Percentiles rank a stretch among this genome's conserved stretches.
Evolutionary conservation across 1,140 invertebrate genomes (phyloP).

Genomic region (Scaptomyza hsui): DNA sequence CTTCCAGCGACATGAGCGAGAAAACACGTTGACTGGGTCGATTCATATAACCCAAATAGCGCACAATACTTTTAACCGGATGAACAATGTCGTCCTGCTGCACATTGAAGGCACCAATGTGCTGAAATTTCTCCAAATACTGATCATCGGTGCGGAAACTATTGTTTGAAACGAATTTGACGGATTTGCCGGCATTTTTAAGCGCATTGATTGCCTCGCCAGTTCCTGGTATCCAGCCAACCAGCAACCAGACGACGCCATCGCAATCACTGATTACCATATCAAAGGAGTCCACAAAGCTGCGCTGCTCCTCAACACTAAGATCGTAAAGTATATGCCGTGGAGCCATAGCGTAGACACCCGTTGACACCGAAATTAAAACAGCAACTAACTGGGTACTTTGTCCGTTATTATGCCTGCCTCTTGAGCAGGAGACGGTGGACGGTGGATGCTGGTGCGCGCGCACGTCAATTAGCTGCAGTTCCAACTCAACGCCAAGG

Average conservation of each 20-base stretch:
- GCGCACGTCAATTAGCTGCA: conserved; percentile 60
- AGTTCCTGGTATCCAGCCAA: conserved; percentile 85
- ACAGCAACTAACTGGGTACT: background rate
- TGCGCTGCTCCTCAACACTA: conserved; percentile 56
- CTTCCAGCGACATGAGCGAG: conserved; percentile 67
- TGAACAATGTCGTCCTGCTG: conserved; percentile 67
- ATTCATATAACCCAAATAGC: conserved; percentile 60
- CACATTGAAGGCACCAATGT: conserved; percentile 60
- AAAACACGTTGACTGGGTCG: conserved; percentile 57
- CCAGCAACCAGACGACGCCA: conserved; percentile 70
- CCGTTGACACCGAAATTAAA: conserved; percentile 5
- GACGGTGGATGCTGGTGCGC: conserved; percentile 58
- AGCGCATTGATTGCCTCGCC: conserved; percentile 86
- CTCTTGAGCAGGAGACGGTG: conserved; percentile 9
- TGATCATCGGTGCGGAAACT: conserved; percentile 83
- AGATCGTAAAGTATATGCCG: conserved; percentile 68
- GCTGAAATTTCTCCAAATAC: conserved; percentile 74
- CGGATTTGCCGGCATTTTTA: conserved; percentile 87
- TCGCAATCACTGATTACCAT: conserved; percentile 70
- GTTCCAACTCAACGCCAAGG: conserved; percentile 33
- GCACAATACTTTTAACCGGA: conserved; percentile 71
- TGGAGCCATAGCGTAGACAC: conserved; percentile 49
- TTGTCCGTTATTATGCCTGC: conserved; percentile 6
- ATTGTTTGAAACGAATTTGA: conserved; percentile 91
- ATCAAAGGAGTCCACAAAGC: conserved; percentile 72